Base-by-base conservation (phyloP, 1,140 invertebrate species). In the Macrotrachela quadricornifera region DNA sequence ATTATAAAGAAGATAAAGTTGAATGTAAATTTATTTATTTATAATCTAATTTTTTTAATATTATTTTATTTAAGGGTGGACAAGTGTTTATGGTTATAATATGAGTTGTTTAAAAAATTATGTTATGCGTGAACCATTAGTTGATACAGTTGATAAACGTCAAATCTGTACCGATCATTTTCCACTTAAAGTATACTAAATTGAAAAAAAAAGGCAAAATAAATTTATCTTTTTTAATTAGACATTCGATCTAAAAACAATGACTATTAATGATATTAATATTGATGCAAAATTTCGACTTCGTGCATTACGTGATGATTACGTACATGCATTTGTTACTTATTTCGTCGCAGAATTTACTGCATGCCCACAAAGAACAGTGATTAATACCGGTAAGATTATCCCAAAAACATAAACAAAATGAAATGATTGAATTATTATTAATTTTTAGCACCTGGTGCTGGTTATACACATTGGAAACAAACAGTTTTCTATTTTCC, bases 1-100 rank as follows among this genome's bases (percentile, higher is more conserved):
- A 99, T 71, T 99, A 99, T 71, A 99, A 99, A 68, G 92, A 99
- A 67, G 92, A 97, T 62, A 99, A 99, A 68, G 97, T 99, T 56
- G 95, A 97, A 70, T 99, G 21, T 30, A 30, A 30, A 8, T 30
- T 4, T 30, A 30, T 30, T 4, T 30, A 4, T 30, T 2, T 30
- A 8, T 4, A 4, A 30, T 30, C 3, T 4, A 30, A 4, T 4
- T 30, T 4, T 30, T 4, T 30, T 30, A 2, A 30, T 4, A 4
- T 8, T 30, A 30, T 30, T 30, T 4, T 30, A 30, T 30, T 30
- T 30, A 4, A 30, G 21, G 92, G 82, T 73, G 66, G 67, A 66
- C 50, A 61, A 86, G 91, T 75, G 94, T 99, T 0, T 99, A 99
- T 65, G 94, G 94, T 41, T 99, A 99, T 67, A 84, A 99, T 66